Evolutionary conservation across 2,888 invertebrate genomes (phyloP).

Genomic region (Plusia festucae): DNA sequence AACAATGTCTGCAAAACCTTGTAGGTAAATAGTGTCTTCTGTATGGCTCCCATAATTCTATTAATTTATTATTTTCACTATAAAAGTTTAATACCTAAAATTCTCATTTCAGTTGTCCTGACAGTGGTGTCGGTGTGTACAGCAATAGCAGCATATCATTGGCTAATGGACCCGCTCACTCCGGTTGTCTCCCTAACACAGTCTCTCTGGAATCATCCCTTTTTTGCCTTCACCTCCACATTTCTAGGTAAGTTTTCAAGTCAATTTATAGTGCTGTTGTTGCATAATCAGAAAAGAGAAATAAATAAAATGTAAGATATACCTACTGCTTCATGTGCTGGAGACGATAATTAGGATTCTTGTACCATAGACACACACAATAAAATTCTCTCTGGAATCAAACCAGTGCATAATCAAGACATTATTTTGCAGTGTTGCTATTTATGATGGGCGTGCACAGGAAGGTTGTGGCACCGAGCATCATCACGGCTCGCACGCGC

Average conservation of each 20-base stretch:
- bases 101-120: slow-evolving; percentile 92
- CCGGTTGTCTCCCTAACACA: slow-evolving; percentile 97
- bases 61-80: too few relatives aligned
- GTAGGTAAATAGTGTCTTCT: too few relatives aligned
- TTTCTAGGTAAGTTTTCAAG: slow-evolving; percentile 92
- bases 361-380: too few relatives aligned
- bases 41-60: too few relatives aligned
- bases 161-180: slow-evolving; percentile 98
- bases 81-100: background rate
- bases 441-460: slow-evolving; percentile 98
- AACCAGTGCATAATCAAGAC: background rate
- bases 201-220: slow-evolving; percentile 97
- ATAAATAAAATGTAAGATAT: too few relatives aligned
- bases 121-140: slow-evolving; percentile 96
- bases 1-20: too few relatives aligned
- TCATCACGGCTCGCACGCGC: slow-evolving; percentile 97
- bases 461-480: slow-evolving; percentile 98
- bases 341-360: too few relatives aligned
- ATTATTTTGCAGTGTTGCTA: slow-evolving; percentile 91
- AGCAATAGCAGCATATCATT: slow-evolving; percentile 98
- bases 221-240: slow-evolving; percentile 96
- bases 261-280: too few relatives aligned
- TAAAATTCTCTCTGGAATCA: too few relatives aligned
- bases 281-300: too few relatives aligned
- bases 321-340: too few relatives aligned